Conservation (phyloP, 2,113 vertebrate species). For the Balaenoptera acutorostrata region DNA sequence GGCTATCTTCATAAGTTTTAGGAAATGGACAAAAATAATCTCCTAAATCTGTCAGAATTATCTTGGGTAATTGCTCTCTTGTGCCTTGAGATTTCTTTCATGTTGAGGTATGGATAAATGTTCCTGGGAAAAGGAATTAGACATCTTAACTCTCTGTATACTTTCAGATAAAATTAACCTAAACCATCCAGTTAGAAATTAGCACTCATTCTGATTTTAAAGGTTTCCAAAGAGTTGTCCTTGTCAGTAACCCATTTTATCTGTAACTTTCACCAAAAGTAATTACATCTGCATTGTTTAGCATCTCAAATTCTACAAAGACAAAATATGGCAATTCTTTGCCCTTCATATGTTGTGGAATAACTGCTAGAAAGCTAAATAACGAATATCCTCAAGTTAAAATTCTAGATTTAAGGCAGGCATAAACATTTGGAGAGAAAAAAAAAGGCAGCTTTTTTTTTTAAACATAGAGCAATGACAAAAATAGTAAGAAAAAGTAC, state of each 20-base stretch:
- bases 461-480: neutral
- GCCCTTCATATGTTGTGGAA: neutral
- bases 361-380: neutral
- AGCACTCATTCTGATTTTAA: neutral
- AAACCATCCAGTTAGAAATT: neutral
- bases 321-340: neutral
- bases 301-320: neutral
- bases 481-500: neutral
- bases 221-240: neutral
- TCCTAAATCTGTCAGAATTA: neutral
- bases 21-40: neutral
- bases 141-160: neutral
- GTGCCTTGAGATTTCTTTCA: neutral
- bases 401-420: neutral
- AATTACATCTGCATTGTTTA: neutral
- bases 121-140: neutral
- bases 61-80: neutral
- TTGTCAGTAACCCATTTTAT: neutral
- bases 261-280: neutral
- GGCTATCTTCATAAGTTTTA: neutral
- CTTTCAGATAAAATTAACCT: neutral
- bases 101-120: neutral
- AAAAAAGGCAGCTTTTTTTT: neutral
- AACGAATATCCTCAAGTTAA: neutral
- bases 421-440: neutral